A percentile compares a stretch with the other conserved stretches of the same genome.
Evolutionary conservation across 2,113 vertebrate species (phyloP).

Genomic region (Chloroceryle aenea): DNA sequence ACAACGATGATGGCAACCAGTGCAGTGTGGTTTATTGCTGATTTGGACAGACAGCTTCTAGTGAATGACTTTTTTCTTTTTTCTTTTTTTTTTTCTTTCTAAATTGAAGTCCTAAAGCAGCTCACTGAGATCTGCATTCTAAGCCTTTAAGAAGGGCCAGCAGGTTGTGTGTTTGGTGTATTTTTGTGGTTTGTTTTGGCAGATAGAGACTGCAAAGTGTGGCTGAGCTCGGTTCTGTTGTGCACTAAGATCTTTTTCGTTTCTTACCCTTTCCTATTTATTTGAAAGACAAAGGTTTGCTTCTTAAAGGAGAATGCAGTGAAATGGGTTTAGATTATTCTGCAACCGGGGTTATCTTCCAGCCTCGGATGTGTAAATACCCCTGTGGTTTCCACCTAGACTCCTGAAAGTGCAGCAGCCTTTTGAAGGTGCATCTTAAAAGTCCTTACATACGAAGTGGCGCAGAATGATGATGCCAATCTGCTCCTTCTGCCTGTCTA

Average conservation of each 20-base stretch:
- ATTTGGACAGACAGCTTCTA: background rate
- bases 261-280: background rate
- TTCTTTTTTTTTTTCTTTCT: no score
- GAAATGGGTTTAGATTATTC: background rate
- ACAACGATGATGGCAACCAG: background rate
- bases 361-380: background rate
- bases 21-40: background rate
- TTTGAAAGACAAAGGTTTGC: background rate
- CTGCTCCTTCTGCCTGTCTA: background rate
- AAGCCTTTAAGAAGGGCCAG: background rate
- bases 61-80: background rate
- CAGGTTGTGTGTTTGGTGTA: background rate
- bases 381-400: background rate
- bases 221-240: background rate
- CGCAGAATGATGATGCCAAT: background rate
- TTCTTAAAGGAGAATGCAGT: background rate
- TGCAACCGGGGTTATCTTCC: background rate
- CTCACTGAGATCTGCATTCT: accelerated
- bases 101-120: background rate
- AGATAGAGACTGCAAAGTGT: background rate
- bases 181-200: background rate
- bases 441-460: background rate
- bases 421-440: background rate
- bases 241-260: background rate
- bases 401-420: background rate